phyloP scores from a whole-genome alignment of 2,888 invertebrate genomes.

The Xylota sylvarum region DNA sequence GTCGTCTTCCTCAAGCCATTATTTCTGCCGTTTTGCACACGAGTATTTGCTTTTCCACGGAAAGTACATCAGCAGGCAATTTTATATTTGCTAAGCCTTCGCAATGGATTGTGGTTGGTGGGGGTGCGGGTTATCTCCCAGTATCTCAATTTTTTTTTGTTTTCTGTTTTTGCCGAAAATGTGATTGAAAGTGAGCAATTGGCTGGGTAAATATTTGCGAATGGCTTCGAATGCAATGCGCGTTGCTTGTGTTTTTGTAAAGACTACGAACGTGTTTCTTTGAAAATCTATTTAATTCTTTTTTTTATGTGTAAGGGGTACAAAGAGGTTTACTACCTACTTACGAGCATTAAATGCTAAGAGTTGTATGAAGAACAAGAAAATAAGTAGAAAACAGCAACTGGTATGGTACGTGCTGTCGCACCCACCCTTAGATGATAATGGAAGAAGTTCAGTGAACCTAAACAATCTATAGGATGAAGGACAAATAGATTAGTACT shows the following conservation, averaged over 20 bases:
- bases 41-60: slow-evolving; percentile 9
- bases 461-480: too few relatives aligned
- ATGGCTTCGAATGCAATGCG: slow-evolving; percentile 21
- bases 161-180: not conserved
- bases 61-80: slow-evolving; percentile 26
- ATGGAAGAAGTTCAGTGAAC: too few relatives aligned
- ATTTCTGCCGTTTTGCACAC: not conserved
- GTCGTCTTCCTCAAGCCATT: slow-evolving; percentile 33
- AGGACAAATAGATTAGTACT: too few relatives aligned
- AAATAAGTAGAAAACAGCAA: too few relatives aligned
- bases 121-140: not conserved
- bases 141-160: too few relatives aligned
- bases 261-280: slow-evolving; percentile 19
- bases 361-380: too few relatives aligned
- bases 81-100: slow-evolving; percentile 16
- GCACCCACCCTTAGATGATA: too few relatives aligned
- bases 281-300: not conserved
- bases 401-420: too few relatives aligned
- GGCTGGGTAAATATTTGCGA: slow-evolving; percentile 28
- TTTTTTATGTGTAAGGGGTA: not conserved
- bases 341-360: too few relatives aligned
- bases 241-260: not conserved
- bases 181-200: slow-evolving; percentile 41
- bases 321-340: too few relatives aligned
- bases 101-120: not conserved